These are phyloP conservation scores for Apotomis betuletana DNA, from an alignment of 2,888 invertebrate genomes.

Conservation along the genomic window DNA sequence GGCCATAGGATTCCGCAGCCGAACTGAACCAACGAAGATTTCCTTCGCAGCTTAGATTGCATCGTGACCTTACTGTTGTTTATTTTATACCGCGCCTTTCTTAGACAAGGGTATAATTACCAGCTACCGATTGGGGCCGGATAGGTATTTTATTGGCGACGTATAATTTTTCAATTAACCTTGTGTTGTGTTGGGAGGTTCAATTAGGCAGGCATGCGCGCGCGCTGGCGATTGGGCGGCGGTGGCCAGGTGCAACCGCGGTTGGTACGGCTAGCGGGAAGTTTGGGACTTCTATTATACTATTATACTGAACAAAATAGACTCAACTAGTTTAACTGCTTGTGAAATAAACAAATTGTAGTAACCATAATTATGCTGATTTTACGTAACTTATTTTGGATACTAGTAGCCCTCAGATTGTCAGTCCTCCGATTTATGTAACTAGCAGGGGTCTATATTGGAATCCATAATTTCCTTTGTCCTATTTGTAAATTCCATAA, in stretches of 20 bases:
- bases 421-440: too few relatives aligned
- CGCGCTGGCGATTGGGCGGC: slow-evolving; percentile 46
- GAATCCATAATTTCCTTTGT: too few relatives aligned
- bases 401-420: too few relatives aligned
- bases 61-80: slow-evolving; percentile 21
- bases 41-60: not conserved
- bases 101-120: slow-evolving; percentile 24
- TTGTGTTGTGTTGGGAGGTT: slow-evolving; percentile 46
- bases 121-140: slow-evolving; percentile 31
- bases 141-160: slow-evolving; percentile 37
- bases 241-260: slow-evolving; percentile 50
- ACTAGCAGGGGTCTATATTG: too few relatives aligned
- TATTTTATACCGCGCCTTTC: slow-evolving; percentile 12
- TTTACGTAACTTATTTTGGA: too few relatives aligned
- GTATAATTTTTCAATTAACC: slow-evolving; percentile 42
- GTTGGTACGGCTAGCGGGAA: slow-evolving; percentile 42
- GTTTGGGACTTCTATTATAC: not conserved
- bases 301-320: too few relatives aligned
- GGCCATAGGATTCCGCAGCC: not conserved
- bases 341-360: too few relatives aligned
- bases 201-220: slow-evolving; percentile 50
- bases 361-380: too few relatives aligned
- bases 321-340: too few relatives aligned
- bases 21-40: not conserved
- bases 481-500: too few relatives aligned